Base-by-base conservation (phyloP, 2,113 vertebrate genomes). In the Mormyrus iriodes region DNA sequence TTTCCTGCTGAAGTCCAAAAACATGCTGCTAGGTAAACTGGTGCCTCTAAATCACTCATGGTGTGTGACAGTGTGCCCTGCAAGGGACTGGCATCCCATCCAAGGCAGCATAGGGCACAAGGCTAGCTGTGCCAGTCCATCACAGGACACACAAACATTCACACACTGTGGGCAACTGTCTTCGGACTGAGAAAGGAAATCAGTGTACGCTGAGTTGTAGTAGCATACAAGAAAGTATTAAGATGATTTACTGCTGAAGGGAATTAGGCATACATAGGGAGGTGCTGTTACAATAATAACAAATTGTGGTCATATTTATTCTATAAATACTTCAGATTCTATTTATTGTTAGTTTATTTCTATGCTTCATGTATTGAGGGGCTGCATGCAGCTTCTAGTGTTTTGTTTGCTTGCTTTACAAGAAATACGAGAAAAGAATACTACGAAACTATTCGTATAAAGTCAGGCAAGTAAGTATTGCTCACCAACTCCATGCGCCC, bases 401-500 rank as follows among this genome's bases (percentile, higher is more conserved):
- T 73, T 73, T 35, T 31, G 27, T 76, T 76, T 76, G 31, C 9
- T 53, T 53, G 51, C 69, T 76, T 4, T 44, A 46, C 39, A 84
- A 46, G 19, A 48, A 84, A 82, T 42, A 24, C 4, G 1, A 44
- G 76, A 82, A 82, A 82, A 42, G 31, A 24, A 84, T 84, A 42
- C 4, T 79, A 69, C 13, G 39, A 76, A 39, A 13, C 24, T 83
- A 52, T 55, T 35, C 0, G 52, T 24, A 84, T 13, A 89, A 48
- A 87, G 89, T 21, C 31, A 35, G 4, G 55, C 10, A 46, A 46
- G 15, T 7, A 61, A 42, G 39, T 8, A 79, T 24, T n/a, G 4
- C 97, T 95, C 52, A 98, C 98, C 98, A 0, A 98, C 98, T 89
- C 98, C 98, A 0, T 98, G 97, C 0, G 98, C 98, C 0, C 98